These are phyloP conservation scores for Phalacrocorax aristotelis DNA, from an alignment of 2,113 vertebrate species.

Conservation along the genomic window DNA sequence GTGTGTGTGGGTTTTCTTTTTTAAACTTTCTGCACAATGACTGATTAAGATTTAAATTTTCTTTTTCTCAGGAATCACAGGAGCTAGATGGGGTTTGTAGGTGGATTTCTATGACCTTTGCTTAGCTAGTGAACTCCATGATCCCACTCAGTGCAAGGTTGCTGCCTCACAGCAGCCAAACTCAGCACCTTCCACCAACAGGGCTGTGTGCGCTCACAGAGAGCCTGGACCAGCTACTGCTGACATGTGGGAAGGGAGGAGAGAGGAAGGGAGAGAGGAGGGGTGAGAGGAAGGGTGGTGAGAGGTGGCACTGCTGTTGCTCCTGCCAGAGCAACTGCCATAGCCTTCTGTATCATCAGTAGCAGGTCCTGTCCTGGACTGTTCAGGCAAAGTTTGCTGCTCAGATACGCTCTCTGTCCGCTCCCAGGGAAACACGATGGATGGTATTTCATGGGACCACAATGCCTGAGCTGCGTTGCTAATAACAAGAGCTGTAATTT, in stretches of 20 bases:
- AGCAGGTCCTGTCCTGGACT: background rate
- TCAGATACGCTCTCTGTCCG: background rate
- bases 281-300: no score
- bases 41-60: background rate
- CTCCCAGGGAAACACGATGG: background rate
- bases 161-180: background rate
- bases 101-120: background rate
- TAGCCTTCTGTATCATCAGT: accelerated
- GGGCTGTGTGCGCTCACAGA: no score
- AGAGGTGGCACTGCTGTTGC: background rate
- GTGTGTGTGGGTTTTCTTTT: no score
- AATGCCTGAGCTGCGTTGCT: background rate
- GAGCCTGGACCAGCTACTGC: background rate
- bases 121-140: background rate
- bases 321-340: background rate
- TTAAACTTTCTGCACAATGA: background rate
- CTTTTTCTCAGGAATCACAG: background rate
- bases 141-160: background rate
- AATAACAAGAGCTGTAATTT: background rate
- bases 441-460: background rate
- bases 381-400: background rate
- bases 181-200: background rate
- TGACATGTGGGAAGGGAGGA: accelerated
- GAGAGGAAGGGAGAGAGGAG: background rate
- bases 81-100: background rate